These are phyloP conservation scores for Helostoma temminkii DNA, from an alignment of 2,797 vertebrate species.

Conservation along the genomic window DNA sequence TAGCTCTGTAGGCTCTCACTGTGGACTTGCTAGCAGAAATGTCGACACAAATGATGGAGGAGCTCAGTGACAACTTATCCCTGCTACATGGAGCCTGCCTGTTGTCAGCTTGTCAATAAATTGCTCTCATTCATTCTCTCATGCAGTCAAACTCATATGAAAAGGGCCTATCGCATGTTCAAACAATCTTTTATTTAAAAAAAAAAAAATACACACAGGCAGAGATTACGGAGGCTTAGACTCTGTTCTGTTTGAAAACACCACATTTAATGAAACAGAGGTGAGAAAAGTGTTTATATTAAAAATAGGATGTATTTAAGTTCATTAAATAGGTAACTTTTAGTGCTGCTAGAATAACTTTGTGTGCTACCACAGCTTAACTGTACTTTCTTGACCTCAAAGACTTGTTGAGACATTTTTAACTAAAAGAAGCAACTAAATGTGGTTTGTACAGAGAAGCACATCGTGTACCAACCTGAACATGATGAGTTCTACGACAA, in stretches of 20 bases:
- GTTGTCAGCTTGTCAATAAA: slow-evolving; percentile 64
- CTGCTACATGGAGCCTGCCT: slow-evolving; percentile 76
- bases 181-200: slow-evolving; percentile 58
- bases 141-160: slow-evolving; percentile 46
- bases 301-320: slow-evolving; percentile 78
- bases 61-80: slow-evolving; percentile 81
- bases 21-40: slow-evolving; percentile 77
- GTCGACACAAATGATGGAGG: slow-evolving; percentile 85
- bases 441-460: too few species aligned
- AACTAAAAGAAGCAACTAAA: too few species aligned
- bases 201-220: slow-evolving; percentile 48
- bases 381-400: too few species aligned
- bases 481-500: too few species aligned
- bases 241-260: slow-evolving; percentile 44
- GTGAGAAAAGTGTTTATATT: slow-evolving; percentile 24
- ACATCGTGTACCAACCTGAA: too few species aligned
- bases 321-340: slow-evolving; percentile 54
- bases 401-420: too few species aligned
- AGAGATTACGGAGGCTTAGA: slow-evolving; percentile 42
- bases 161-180: slow-evolving; percentile 12
- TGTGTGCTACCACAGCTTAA: too few species aligned
- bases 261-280: slow-evolving; percentile 45
- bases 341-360: too few species aligned
- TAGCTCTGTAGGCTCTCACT: slow-evolving; percentile 53
- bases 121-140: slow-evolving; percentile 36